Evolutionary conservation across 2,797 vertebrate genomes (phyloP), one percentile per base, ranked within the genome.

Genomic region (Gymnothorax reevesii): DNA sequence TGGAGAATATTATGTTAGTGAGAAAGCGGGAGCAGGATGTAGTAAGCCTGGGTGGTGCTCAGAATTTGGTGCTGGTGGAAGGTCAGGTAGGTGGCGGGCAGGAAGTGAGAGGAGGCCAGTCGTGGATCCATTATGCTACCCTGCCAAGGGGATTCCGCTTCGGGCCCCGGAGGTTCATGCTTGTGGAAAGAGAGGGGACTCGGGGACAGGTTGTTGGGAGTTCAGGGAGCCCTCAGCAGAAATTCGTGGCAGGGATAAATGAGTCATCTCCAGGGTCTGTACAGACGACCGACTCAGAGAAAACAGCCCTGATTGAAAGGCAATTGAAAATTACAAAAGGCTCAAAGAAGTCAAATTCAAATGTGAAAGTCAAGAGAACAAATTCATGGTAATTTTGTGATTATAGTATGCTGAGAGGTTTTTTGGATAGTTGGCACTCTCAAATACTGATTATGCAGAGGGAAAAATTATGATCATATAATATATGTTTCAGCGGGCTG

Each of bases 91-190:
- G 64, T 7, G 7, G 59, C 75, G 22, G 75, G 2, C 82, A 80
- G 0, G 49, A 69, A 77, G 59, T 88, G 55, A 82, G 89, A 77
- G 82, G 2, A 83, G 84, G 60, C 49, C 6, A 69, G 20, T 75
- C 85, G 91, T 27, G 82, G 87, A 55, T 57, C 66, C 92, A 93
- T 85, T 89, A 90, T 20, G 85, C 82, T 22, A 12, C 17, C 10
- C 59, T 75, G 15, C 84, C 69, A 10, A 85, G n/a, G 57, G 49
- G 52, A 12, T 6, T 3, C 27, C 1, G 42, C 8, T 55, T 57
- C 71, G 83, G 27, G 13, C 10, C 83, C 54, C 84, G 85, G 87
- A 84, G 71, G 25, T 42, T 84, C 49, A 22, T 82, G 49, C 42
- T 87, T 12, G 13, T 83, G 62, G 79, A 88, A 12, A 75, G 59